Evolutionary conservation across 2,797 vertebrate genomes (phyloP), one percentile per base, ranked within the genome.

Genomic region (Pipistrellus nathusii): DNA sequence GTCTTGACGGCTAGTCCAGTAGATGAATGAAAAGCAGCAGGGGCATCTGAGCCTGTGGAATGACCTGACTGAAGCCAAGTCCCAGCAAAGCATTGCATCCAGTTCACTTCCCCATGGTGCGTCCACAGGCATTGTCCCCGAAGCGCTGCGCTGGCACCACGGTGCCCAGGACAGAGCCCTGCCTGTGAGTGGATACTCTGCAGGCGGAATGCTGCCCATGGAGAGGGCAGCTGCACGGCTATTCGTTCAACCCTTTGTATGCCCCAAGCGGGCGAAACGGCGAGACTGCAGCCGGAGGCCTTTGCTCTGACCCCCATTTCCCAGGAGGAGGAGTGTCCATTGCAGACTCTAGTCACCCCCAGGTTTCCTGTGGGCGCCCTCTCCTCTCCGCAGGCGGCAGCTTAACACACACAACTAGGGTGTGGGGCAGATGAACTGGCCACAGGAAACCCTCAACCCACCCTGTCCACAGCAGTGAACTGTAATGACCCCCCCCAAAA

Each of bases 201-300:
- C 25, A 48, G 27, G 20, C 9, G 20, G 11, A 18, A 17, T 0
- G 1, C 46, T 25, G 15, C 44, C 5, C 0, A 0, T 14, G 23
- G 17, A 38, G 44, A 80, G 38, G 32, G 23, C 46, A 12, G 53
- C 48, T 27, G 23, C 30, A 20, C 38, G 9, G 38, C 53, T 13
- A 4, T 2, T 21, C 12, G 5, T 1, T 23, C 75, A 3, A 35
- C 57, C 71, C 3, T 66, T 14, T 48, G 30, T n/a, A 30, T 23
- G 30, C 59, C 32, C 30, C 13, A 44, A 57, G 20, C 59, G 32
- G 27, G 25, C 17, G 51, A 57, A 80, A 53, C 38, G 21, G 32
- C 41, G 41, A 44, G 44, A 5, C 2, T 5, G 30, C 3, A 3
- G 15, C 35, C 27, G 1, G 44, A 76, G 48, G n/a, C n/a, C 25